Percentiles rank a stretch among this genome's conserved stretches.
Evolutionary conservation across 1,140 invertebrate genomes (phyloP).

Genomic region (Drosophila tristis): DNA sequence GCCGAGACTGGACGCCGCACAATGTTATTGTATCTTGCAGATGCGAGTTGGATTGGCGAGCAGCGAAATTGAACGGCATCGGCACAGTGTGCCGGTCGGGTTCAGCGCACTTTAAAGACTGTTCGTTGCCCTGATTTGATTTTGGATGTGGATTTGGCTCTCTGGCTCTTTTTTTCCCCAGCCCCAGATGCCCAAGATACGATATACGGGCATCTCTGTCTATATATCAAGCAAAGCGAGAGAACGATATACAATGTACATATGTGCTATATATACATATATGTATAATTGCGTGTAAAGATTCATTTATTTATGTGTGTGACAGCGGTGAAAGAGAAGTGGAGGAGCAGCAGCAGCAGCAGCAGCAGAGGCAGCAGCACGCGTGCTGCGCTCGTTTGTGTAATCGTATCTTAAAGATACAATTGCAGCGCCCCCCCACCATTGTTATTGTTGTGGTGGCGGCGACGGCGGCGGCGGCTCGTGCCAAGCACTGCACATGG

Average conservation of each 20-base stretch:
- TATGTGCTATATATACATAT: no score
- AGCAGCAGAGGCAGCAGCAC: conserved; percentile 34
- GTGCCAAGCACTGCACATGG: conserved; percentile 50
- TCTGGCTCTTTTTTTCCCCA: conserved; percentile 8
- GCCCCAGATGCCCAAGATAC: conserved; percentile 25
- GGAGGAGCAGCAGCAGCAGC: conserved; percentile 24
- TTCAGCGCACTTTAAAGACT: conserved; percentile 74
- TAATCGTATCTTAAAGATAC: conserved; percentile 60
- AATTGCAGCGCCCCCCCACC: conserved; percentile 22
- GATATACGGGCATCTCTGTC: conserved; percentile 13
- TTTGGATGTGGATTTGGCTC: conserved; percentile 18
- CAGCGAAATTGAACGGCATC: conserved; percentile 17
- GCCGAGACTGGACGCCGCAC: conserved; percentile 49
- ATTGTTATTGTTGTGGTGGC: conserved; percentile 13
- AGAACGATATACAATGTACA: background rate
- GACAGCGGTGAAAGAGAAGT: background rate
- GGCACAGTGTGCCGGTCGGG: conserved; percentile 31
- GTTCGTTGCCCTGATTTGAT: conserved; percentile 61
- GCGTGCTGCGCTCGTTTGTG: conserved; percentile 40
- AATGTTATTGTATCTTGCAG: conserved; percentile 64
- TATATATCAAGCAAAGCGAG: conserved; percentile 11
- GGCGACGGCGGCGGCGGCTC: conserved; percentile 23
- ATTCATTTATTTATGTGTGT: conserved; percentile 63
- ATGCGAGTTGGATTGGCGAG: conserved; percentile 48
- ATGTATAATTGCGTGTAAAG: conserved; percentile 62